These are phyloP conservation scores for Incurvaria masculella DNA, from an alignment of 2,888 invertebrate species.

Conservation along the genomic window DNA sequence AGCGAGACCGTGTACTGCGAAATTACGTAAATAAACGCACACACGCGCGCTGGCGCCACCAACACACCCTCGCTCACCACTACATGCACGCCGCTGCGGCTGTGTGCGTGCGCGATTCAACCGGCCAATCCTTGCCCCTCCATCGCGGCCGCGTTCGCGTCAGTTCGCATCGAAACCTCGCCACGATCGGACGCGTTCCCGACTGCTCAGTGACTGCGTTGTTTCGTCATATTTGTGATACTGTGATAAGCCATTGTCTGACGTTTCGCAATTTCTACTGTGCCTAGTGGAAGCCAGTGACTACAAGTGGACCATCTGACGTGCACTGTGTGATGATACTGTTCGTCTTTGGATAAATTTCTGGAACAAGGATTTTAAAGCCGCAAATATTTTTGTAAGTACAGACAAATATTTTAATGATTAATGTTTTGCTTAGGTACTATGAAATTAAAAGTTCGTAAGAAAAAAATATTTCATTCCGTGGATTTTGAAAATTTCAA, in stretches of 20 bases:
- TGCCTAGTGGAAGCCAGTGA: too few relatives aligned
- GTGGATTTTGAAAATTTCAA: too few relatives aligned
- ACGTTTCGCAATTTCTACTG: too few relatives aligned
- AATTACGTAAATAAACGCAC: constrained; percentile 47
- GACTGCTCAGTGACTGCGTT: constrained; percentile 13
- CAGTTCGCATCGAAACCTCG: constrained; percentile 23
- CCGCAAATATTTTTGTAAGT: constrained; percentile 57
- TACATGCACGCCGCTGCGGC: constrained; percentile 20
- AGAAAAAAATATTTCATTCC: too few relatives aligned
- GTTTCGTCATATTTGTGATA: constrained; percentile 36
- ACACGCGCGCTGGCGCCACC: constrained; percentile 11
- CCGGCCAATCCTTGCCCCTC: constrained; percentile 47
- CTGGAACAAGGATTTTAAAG: constrained; percentile 38
- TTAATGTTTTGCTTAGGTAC: too few relatives aligned
- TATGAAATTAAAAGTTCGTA: too few relatives aligned
- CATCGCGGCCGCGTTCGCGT: constrained; percentile 50
- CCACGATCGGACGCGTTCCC: constrained; percentile 33
- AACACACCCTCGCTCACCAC: constrained; percentile 22
- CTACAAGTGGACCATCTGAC: not conserved
- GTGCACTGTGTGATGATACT: constrained; percentile 19
- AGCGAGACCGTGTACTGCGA: constrained; percentile 33
- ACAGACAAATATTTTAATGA: constrained; percentile 20
- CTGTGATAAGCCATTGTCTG: too few relatives aligned
- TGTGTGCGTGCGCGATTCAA: constrained; percentile 40
- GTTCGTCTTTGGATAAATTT: constrained; percentile 53